Conservation (phyloP, 2,113 vertebrate genomes). For the Delphinus delphis region DNA sequence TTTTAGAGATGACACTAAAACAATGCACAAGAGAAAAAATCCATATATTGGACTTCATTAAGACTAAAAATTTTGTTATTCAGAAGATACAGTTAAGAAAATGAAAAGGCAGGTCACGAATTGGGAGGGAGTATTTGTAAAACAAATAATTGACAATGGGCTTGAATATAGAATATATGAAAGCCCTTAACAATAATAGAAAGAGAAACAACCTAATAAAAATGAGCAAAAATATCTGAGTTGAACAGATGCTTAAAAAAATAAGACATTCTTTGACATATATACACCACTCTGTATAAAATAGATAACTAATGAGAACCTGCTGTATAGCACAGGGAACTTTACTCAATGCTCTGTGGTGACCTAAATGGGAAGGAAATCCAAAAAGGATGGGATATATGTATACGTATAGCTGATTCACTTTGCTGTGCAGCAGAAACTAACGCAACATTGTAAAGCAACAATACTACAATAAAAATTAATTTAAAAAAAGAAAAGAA, state of each 20-base stretch:
- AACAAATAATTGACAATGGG: neutral
- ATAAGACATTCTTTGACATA: neutral
- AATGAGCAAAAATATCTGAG: neutral
- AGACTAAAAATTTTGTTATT: neutral
- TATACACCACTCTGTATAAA: no score
- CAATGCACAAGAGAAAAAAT: neutral
- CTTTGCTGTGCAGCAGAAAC: no score
- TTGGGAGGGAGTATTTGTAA: neutral
- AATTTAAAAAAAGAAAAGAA: neutral
- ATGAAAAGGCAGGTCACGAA: neutral
- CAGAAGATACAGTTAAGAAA: neutral
- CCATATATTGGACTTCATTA: neutral
- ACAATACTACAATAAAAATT: no score
- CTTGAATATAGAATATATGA: neutral
- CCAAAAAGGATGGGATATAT: no score
- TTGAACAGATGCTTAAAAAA: neutral
- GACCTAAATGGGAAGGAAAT: no score
- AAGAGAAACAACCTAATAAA: neutral
- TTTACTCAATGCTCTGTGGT: no score
- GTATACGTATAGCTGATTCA: no score
- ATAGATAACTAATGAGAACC: no score
- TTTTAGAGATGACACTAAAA: neutral
- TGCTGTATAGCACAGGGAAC: no score
- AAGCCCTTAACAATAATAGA: neutral
- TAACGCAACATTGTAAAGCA: no score